Evolutionary conservation across 2,797 vertebrate genomes (phyloP).

Genomic region (Coregonus sp.): DNA sequence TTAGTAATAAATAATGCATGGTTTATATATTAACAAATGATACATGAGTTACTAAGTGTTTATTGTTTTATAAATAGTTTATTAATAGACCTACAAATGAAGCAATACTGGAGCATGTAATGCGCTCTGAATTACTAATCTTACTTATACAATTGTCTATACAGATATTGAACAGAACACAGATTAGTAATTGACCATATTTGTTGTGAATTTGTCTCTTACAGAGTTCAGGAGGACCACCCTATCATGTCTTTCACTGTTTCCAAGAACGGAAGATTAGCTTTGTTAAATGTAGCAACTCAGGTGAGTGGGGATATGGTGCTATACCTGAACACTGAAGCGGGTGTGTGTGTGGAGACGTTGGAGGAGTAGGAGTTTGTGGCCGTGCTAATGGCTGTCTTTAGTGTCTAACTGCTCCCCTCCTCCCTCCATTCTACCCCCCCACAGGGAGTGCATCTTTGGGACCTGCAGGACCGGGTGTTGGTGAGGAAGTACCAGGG

Average conservation of each 20-base stretch:
- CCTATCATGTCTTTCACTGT: slow-evolving; percentile 99
- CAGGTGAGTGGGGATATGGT: slow-evolving; percentile 81
- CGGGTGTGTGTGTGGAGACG: not conserved
- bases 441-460: slow-evolving; percentile 96
- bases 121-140: too few species aligned
- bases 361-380: not conserved
- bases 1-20: not conserved
- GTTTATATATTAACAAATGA: not conserved
- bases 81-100: too few species aligned
- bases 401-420: not conserved
- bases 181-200: not conserved
- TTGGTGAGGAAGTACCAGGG: slow-evolving; percentile 99
- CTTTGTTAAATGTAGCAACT: slow-evolving; percentile 99
- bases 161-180: not conserved
- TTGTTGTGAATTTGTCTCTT: slow-evolving; percentile 43
- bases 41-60: not conserved
- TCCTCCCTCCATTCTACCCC: not conserved
- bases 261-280: slow-evolving; percentile 99
- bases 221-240: slow-evolving; percentile 99
- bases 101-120: too few species aligned
- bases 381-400: not conserved
- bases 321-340: too few species aligned
- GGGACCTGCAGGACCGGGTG: slow-evolving; percentile 99
- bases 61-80: too few species aligned
- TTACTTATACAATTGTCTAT: not conserved